phyloP scores from a whole-genome alignment of 2,888 invertebrate species.

The Ischnura elegans region DNA sequence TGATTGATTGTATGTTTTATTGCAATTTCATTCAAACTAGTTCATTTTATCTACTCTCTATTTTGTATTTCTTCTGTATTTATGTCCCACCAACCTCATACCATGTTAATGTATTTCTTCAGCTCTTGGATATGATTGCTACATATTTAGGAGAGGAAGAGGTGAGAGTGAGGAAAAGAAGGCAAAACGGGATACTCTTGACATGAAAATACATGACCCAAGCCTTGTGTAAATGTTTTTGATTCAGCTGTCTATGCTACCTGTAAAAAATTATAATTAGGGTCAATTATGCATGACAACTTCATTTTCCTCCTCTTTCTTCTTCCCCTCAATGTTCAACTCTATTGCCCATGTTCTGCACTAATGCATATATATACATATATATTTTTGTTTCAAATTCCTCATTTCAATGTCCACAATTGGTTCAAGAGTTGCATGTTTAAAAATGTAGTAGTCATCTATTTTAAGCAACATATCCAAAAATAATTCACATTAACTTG shows the following conservation, averaged over 20 bases:
- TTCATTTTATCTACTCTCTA: conserved; percentile 50
- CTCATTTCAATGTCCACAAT: conserved; percentile 24
- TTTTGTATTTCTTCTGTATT: conserved; percentile 48
- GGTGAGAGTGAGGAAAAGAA: conserved; percentile 53
- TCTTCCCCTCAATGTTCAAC: conserved; percentile 52
- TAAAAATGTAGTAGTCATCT: conserved; percentile 57
- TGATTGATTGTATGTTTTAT: conserved; percentile 55
- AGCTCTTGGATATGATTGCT: conserved; percentile 65
- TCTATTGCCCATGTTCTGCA: conserved; percentile 35
- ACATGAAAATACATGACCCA: conserved; percentile 64
- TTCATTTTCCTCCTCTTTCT: conserved; percentile 60
- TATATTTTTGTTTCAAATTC: not conserved
- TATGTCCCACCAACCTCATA: conserved; percentile 66
- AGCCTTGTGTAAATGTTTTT: conserved; percentile 66
- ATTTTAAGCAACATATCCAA: conserved; percentile 68
- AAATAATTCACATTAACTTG: conserved; percentile 68
- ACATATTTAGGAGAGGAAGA: conserved; percentile 58
- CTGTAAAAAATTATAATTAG: conserved; percentile 66
- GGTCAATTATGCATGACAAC: conserved; percentile 67
- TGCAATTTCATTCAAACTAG: conserved; percentile 61
- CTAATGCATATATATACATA: not conserved
- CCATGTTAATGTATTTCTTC: conserved; percentile 62
- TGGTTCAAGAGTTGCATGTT: conserved; percentile 48
- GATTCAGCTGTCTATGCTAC: conserved; percentile 64
- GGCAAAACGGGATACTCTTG: conserved; percentile 64